Evolutionary conservation across 2,113 vertebrate species (phyloP), one percentile per base, ranked within the genome.

Genomic region (Thamnophis sirtalis): DNA sequence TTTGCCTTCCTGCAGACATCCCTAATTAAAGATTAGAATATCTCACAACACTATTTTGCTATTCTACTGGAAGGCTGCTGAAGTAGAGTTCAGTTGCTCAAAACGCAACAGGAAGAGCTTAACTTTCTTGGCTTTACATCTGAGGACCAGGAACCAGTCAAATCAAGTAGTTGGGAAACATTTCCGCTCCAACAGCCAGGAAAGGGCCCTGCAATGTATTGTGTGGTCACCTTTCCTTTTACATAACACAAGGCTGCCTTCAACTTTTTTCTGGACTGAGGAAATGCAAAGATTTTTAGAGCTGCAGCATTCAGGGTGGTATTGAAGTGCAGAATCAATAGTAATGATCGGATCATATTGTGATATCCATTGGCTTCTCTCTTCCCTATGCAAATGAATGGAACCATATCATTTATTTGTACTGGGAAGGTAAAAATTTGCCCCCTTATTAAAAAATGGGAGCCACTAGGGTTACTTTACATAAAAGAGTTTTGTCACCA

Each of bases 161-260:
- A 28, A 73, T 53, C 50, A 33, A 19, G 11, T 33, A 53, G 19
- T 3, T 53, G 49, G 50, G n/a, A 53, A 51, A n/a, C 49, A 33
- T 50, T 73, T 55, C 49, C 53, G 68, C 9, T 21, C 28, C 1
- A n/a, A 73, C 3, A 43, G n/a, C 63, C 50, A 50, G 49, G 60
- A 68, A 89, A 50, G 49, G 55, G 51, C 15, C 94, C 92, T 4
- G 94, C 56, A 93, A 5, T 60, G 58, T 88, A 93, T 50, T 6
- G 1, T 2, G 28, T 10, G 50, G 80, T 92, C 15, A 1, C 22
- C 54, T 48, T 58, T 60, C 63, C 28, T 68, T n/a, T n/a, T n/a
- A n/a, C n/a, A n/a, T 53, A 15, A 85, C 21, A 48, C 50, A 50
- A 80, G 33, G 68, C 63, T 55, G 88, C 51, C 5, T 19, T 19